Base-by-base conservation (phyloP, 2,113 vertebrate species). In the Sigmodon hispidus region DNA sequence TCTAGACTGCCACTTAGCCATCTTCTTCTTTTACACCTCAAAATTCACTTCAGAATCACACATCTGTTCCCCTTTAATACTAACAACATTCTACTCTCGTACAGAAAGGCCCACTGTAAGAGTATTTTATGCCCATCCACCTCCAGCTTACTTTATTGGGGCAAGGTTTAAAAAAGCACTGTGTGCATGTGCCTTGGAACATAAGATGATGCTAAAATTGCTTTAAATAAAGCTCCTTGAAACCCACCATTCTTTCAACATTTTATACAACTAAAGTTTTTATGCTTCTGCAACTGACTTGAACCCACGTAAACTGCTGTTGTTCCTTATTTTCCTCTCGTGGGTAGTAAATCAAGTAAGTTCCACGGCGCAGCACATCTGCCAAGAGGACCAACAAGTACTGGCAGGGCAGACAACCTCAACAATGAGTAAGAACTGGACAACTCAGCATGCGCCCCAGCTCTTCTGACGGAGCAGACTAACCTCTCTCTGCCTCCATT, bases 181-280 rank as follows among this genome's bases (percentile, higher is more conserved):
- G 9, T n/a, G 57, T 45, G 72, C 24, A 24, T 52, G 22, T 29
- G 16, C n/a, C 48, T 86, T 75, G 40, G 29, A 89, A 75, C 1
- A 4, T 52, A 26, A 94, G 40, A 73, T 15, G 19, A 61, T 87
- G 31, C 40, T 81, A 67, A 92, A 87, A 59, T 77, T 81, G 26
- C 67, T 55, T 72, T 72, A 65, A 80, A 65, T 75, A 48, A 84
- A 80, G 15, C 36, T 79, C 48, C 52, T 94, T 87, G 59, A 88
- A 94, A 94, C 45, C 22, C n/a, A 94, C 52, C 61, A 40, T 77
- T 95, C 81, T 21, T 91, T 93, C 67, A 77, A 70, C 29, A 73
- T 84, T 90, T 87, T 87, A 50, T 84, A 87, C n/a, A 91, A 94
- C 45, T 59, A 87, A 94, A 57, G 75, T 16, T 76, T 95, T 65